phyloP scores from a whole-genome alignment of 2,797 vertebrate genomes.

The Syngnathus rostellatus region DNA sequence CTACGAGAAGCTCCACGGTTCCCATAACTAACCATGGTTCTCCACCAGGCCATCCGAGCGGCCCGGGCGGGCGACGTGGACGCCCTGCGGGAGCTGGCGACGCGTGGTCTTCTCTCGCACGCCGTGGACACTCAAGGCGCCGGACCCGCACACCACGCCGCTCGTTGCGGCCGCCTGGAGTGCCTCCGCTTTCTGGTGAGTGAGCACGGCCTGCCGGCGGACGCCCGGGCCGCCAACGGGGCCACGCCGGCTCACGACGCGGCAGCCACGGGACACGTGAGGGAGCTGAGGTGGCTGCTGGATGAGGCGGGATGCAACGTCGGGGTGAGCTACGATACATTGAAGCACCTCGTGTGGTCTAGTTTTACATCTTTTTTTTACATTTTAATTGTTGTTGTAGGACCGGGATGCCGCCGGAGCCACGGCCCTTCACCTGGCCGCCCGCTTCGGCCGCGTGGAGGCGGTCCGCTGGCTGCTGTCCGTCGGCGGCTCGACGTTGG shows the following conservation, averaged over 20 bases:
- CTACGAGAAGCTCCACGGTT: constrained; percentile 22
- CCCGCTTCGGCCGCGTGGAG: constrained; percentile 68
- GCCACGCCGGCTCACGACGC: constrained; percentile 78
- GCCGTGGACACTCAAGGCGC: constrained; percentile 69
- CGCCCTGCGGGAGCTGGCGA: constrained; percentile 56
- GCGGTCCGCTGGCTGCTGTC: constrained; percentile 73
- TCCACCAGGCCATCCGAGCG: constrained; percentile 69
- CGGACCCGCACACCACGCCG: constrained; percentile 73
- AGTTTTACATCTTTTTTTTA: too few relatives aligned
- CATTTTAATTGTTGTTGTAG: constrained; percentile 36
- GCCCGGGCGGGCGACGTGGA: constrained; percentile 65
- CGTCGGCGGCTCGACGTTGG: constrained; percentile 44
- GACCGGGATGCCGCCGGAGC: constrained; percentile 72
- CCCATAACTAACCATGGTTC: constrained; percentile 64
- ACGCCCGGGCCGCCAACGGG: constrained; percentile 68
- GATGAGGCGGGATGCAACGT: constrained; percentile 62
- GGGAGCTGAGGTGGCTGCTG: constrained; percentile 74
- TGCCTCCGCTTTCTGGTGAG: constrained; percentile 72
- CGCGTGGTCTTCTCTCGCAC: constrained; percentile 51
- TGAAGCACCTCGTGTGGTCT: too few relatives aligned
- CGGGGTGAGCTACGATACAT: constrained; percentile 56
- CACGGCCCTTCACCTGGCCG: constrained; percentile 75
- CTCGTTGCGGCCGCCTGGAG: constrained; percentile 70
- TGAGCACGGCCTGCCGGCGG: constrained; percentile 56
- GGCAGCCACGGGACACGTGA: constrained; percentile 70